phyloP scores from a whole-genome alignment of 2,888 invertebrate genomes.

The Hemistola chrysoprasaria region DNA sequence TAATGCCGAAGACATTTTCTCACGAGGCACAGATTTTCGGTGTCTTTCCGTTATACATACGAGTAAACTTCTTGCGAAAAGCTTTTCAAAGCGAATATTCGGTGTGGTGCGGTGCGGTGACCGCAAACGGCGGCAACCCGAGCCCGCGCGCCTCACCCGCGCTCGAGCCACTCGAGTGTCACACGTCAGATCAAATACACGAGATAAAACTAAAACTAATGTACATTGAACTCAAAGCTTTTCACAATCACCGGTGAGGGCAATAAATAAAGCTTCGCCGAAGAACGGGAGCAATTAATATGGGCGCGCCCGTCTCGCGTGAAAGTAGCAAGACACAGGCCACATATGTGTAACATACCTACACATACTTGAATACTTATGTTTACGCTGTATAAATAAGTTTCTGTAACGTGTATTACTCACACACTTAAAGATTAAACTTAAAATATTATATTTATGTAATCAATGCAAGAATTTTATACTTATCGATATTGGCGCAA shows the following conservation, averaged over 20 bases:
- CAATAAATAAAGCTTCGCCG: constrained; percentile 79
- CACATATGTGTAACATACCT: constrained; percentile 55
- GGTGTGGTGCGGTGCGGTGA: constrained; percentile 30
- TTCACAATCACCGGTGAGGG: constrained; percentile 76
- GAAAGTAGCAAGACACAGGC: constrained; percentile 71
- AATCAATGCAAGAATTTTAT: constrained; percentile 21
- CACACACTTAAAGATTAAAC: constrained; percentile 15
- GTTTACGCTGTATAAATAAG: constrained; percentile 28
- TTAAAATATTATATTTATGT: constrained; percentile 15
- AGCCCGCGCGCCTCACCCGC: constrained; percentile 11
- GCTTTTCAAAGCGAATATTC: constrained; percentile 33
- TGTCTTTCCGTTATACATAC: constrained; percentile 42
- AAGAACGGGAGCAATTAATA: constrained; percentile 82
- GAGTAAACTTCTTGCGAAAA: constrained; percentile 39
- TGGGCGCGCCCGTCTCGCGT: constrained; percentile 76
- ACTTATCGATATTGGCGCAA: constrained; percentile 13
- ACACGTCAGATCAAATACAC: constrained; percentile 72
- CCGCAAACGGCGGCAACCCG: constrained; percentile 34
- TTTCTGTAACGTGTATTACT: constrained; percentile 23
- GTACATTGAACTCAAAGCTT: constrained; percentile 74
- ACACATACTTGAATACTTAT: constrained; percentile 31
- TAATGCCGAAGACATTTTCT: constrained; percentile 57
- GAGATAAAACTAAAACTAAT: constrained; percentile 77
- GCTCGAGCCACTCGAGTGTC: constrained; percentile 53
- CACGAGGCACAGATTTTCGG: constrained; percentile 43